Evolutionary conservation across 2,113 vertebrate species (phyloP).

Genomic region (Dipodomys spectabilis): DNA sequence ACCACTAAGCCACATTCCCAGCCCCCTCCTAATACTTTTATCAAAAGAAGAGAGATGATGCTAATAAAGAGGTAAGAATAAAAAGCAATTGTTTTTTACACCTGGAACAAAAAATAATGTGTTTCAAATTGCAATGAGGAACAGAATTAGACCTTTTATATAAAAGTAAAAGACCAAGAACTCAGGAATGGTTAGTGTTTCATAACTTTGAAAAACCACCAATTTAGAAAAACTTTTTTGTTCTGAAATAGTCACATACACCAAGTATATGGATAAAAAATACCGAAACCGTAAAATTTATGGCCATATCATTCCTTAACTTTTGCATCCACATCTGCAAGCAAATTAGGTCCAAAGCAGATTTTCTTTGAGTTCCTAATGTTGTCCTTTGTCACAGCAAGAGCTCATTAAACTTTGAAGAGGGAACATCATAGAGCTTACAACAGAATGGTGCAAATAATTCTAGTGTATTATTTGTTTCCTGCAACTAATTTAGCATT

Average conservation of each 20-base stretch:
- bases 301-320: not conserved
- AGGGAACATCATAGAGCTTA: conserved; percentile 47
- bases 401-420: conserved; percentile 83
- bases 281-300: not conserved
- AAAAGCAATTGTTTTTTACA: not conserved
- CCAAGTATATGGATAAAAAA: conserved; percentile 8
- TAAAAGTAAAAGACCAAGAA: conserved; percentile 38
- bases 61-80: not conserved
- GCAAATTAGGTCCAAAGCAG: conserved; percentile 51
- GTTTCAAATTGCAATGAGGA: not conserved
- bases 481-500: conserved; percentile 74
- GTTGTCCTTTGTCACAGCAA: conserved; percentile 70
- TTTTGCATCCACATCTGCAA: not conserved
- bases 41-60: not conserved
- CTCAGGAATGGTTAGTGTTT: not conserved
- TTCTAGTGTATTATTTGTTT: conserved; percentile 62
- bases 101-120: conserved; percentile 3
- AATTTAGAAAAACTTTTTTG: not conserved
- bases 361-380: conserved; percentile 65
- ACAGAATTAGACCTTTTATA: not conserved
- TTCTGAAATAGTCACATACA: conserved; percentile 15
- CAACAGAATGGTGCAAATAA: conserved; percentile 24
- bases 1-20: no score
- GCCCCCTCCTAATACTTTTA: not conserved
- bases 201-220: not conserved